Conservation (phyloP, 1,140 invertebrate genomes). For the Drosophila mauritiana region DNA sequence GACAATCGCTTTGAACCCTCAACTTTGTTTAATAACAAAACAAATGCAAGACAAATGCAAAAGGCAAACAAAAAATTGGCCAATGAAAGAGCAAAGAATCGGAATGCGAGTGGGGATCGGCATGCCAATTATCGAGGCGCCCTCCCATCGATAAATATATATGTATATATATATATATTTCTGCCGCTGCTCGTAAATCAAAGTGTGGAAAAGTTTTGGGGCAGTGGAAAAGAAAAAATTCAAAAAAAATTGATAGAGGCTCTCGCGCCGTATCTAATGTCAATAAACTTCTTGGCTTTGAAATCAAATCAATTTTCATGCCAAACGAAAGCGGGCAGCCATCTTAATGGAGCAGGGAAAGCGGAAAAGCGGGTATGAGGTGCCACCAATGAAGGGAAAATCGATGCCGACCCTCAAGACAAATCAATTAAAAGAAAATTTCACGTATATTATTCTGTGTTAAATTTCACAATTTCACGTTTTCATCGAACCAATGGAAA, state of each 20-base stretch:
- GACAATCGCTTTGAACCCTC: slow-evolving; percentile 64
- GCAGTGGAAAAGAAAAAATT: slow-evolving; percentile 22
- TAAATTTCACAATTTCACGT: slow-evolving; percentile 27
- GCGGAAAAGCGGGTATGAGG: background rate
- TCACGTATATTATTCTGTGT: slow-evolving; percentile 11
- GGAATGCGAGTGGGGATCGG: slow-evolving; percentile 28
- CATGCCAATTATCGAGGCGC: slow-evolving; percentile 58
- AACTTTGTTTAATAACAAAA: slow-evolving; percentile 69
- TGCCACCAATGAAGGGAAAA: slow-evolving; percentile 24
- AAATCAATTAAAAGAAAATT: slow-evolving; percentile 70
- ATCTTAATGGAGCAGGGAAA: slow-evolving; percentile 14
- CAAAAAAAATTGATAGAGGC: slow-evolving; percentile 16
- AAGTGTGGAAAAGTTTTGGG: slow-evolving; percentile 66
- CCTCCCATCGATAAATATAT: slow-evolving; percentile 21
- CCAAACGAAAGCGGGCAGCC: slow-evolving; percentile 36
- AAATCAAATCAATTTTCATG: slow-evolving; percentile 71
- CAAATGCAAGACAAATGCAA: slow-evolving; percentile 46
- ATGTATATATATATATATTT: background rate
- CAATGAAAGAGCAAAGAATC: slow-evolving; percentile 39
- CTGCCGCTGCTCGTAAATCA: slow-evolving; percentile 40
- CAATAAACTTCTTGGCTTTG: slow-evolving; percentile 74
- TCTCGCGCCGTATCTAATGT: slow-evolving; percentile 58
- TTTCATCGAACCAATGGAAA: slow-evolving; percentile 21
- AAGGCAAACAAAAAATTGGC: background rate
- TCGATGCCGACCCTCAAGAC: slow-evolving; percentile 63